Percentiles rank a stretch among this genome's conserved stretches.
Conservation (phyloP, 1,140 invertebrate genomes). For the Halyomorpha halys region DNA sequence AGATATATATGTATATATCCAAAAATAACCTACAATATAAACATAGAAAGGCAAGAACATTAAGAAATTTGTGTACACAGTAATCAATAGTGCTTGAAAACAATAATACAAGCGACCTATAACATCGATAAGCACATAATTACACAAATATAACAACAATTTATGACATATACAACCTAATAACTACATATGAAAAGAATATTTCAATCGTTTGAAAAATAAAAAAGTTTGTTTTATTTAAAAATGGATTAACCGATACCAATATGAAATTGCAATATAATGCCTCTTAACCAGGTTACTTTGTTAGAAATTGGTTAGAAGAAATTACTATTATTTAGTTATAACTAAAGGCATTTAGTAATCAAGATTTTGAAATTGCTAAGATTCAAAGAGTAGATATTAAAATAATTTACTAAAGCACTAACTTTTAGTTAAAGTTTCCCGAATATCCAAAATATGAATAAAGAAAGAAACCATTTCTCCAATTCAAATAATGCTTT, state of each 20-base stretch:
- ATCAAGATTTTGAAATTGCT: background rate
- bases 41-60: conserved; percentile 9
- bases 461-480: background rate
- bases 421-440: conserved; percentile 8
- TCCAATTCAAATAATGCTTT: background rate
- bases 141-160: conserved; percentile 17
- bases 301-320: conserved; percentile 5
- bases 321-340: conserved; percentile 4
- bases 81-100: conserved; percentile 19
- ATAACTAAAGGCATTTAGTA: conserved; percentile 12
- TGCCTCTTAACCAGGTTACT: conserved; percentile 14
- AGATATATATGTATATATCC: background rate
- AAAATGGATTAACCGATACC: conserved; percentile 11
- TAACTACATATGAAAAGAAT: conserved; percentile 22
- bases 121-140: conserved; percentile 21
- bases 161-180: conserved; percentile 18
- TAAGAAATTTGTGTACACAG: conserved; percentile 12
- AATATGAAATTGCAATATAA: background rate
- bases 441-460: background rate
- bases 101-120: conserved; percentile 19
- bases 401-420: conserved; percentile 7
- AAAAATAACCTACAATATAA: conserved; percentile 11
- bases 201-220: conserved; percentile 15
- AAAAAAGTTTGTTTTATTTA: conserved; percentile 3
- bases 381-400: background rate